Conservation (phyloP, 2,797 vertebrate species). For the Microcaecilia unicolor region DNA sequence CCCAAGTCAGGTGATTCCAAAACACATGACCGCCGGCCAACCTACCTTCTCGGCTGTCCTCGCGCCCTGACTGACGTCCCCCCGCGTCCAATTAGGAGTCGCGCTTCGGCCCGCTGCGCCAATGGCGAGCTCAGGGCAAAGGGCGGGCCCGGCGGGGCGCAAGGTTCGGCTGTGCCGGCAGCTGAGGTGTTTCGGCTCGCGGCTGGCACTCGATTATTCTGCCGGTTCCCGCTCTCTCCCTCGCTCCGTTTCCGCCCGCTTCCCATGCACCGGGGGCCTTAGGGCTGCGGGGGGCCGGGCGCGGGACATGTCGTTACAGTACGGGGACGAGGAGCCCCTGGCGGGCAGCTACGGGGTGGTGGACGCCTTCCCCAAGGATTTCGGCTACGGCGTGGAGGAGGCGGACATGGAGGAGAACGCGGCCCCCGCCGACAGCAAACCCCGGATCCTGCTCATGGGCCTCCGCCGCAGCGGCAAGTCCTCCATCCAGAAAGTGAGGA, state of each 20-base stretch:
- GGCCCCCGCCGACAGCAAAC: conserved; percentile 77
- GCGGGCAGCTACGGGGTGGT: conserved; percentile 80
- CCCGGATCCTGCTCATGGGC: conserved; percentile 91
- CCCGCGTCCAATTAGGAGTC: conserved; percentile 31
- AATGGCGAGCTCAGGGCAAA: conserved; percentile 33
- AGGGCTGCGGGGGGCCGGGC: conserved; percentile 30
- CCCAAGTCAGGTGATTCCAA: conserved; percentile 73
- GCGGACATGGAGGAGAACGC: conserved; percentile 78
- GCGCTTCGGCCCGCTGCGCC: neutral
- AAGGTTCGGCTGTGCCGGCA: conserved; percentile 33
- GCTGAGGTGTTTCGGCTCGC: conserved; percentile 3
- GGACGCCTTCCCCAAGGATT: conserved; percentile 93
- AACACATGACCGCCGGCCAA: conserved; percentile 50
- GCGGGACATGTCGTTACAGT: conserved; percentile 81
- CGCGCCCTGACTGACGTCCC: conserved; percentile 31
- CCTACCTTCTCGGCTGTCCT: conserved; percentile 23
- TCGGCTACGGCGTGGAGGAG: conserved; percentile 93
- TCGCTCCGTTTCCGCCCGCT: neutral
- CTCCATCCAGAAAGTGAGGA: conserved; percentile 94
- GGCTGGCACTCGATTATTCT: conserved; percentile 34
- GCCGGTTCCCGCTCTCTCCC: neutral
- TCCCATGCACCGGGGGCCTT: neutral
- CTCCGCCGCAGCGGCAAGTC: conserved; percentile 93
- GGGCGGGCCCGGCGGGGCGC: conserved; percentile 17
- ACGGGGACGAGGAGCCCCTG: conserved; percentile 69